Percentiles rank a stretch among this genome's conserved stretches.
These are phyloP conservation scores for Hydractinia symbiolongicarpus DNA, from an alignment of 30 jellyfish, hydroid and myxozoan genomes.

Conservation along the genomic window DNA sequence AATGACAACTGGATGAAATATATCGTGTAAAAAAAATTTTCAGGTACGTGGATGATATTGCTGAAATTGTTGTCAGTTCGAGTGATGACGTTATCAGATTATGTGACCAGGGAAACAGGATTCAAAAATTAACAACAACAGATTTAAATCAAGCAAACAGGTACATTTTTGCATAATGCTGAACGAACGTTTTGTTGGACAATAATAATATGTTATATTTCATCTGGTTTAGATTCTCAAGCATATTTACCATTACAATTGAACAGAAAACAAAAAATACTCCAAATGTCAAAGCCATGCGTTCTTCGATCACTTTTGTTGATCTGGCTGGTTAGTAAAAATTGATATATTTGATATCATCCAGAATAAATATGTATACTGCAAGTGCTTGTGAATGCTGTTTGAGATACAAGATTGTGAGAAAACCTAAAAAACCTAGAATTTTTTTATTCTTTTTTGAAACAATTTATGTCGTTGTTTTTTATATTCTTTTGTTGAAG, in stretches of 20 bases:
- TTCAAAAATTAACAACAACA: conserved; percentile 48
- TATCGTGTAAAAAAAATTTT: too few species aligned
- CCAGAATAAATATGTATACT: too few species aligned
- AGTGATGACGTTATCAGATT: conserved; percentile 69
- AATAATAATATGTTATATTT: neutral
- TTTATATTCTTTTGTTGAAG: too few species aligned
- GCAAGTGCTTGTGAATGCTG: too few species aligned
- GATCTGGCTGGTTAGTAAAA: conserved; percentile 38
- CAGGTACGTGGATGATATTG: conserved; percentile 73
- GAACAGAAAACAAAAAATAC: conserved; percentile 63
- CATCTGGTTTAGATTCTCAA: neutral
- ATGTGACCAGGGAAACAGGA: conserved; percentile 78
- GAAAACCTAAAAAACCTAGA: too few species aligned
- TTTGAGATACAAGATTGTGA: too few species aligned
- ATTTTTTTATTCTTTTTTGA: too few species aligned
- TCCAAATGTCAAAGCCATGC: conserved; percentile 33
- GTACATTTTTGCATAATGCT: neutral
- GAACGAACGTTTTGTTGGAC: neutral
- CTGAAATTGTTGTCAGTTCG: conserved; percentile 64
- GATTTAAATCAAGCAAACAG: conserved; percentile 17
- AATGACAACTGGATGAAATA: too few species aligned
- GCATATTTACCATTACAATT: conserved; percentile 16
- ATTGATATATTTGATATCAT: too few species aligned
- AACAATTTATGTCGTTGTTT: too few species aligned
- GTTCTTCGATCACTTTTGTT: conserved; percentile 58